Evolutionary conservation across 2,797 vertebrate species (phyloP).

Genomic region (Tapirus indicus): DNA sequence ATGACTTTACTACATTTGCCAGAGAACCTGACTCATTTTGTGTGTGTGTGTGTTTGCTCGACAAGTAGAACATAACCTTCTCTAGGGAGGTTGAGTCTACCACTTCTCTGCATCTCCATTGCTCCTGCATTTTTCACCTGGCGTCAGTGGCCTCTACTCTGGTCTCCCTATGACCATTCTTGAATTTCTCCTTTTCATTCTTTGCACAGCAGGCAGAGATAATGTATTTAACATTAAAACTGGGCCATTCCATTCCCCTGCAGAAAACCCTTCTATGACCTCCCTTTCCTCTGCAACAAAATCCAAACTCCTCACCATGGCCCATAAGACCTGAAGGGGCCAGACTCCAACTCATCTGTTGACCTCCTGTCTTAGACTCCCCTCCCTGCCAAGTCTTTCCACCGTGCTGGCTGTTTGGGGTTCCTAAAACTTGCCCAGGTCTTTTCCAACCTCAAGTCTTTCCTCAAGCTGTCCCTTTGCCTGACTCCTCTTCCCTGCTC

Average conservation of each 20-base stretch:
- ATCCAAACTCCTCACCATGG: not conserved
- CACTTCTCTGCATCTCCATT: not conserved
- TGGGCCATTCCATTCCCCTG: not conserved
- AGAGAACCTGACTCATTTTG: conserved; percentile 2
- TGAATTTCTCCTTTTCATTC: not conserved
- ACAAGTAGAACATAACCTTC: not conserved
- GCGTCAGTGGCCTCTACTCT: not conserved
- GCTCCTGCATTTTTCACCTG: not conserved
- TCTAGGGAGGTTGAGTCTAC: not conserved
- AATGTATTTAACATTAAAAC: conserved; percentile 3
- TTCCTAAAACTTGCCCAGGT: not conserved
- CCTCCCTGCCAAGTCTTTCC: not conserved
- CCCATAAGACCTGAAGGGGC: not conserved
- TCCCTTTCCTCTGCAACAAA: conserved; percentile 12
- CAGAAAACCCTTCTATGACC: not conserved
- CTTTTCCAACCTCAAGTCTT: not conserved
- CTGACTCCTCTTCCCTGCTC: not conserved
- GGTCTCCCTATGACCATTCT: not conserved
- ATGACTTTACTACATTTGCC: not conserved
- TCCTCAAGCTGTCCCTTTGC: not conserved
- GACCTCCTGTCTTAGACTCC: not conserved
- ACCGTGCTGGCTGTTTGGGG: not conserved
- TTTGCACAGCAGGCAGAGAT: not conserved
- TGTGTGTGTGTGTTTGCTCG: not conserved
- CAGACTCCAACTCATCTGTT: not conserved